Base-by-base conservation (phyloP, 2,797 vertebrate species). In the Diceros bicornis region DNA sequence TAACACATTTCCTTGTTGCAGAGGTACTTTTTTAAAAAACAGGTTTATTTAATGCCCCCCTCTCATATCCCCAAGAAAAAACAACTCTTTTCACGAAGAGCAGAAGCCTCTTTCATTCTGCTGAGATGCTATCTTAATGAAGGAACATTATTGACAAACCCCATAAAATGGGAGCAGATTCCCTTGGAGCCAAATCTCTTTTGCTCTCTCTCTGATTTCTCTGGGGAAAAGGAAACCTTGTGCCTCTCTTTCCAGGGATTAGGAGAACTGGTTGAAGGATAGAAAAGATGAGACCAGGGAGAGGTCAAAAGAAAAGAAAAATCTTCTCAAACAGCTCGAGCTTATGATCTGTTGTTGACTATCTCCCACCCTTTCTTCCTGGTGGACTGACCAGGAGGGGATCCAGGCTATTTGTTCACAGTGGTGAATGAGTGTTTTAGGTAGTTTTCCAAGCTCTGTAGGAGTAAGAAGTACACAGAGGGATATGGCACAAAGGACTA, bases 1-100 rank as follows among this genome's bases (percentile, higher is more conserved):
- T 99, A 98, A 99, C 98, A 98, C 97, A 98, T 98, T 98, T 98
- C 98, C 98, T 98, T 96, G 95, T 97, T 98, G 96, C 97, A 96
- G 97, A 98, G 98, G 97, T 97, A 96, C 98, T 97, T 98, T 97
- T 97, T 82, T 41, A 83, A 98, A 98, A 98, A 98, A 97, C 97
- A 98, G 98, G 97, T 98, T 98, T 98, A 98, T 98, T 98, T 98
- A 97, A 98, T 97, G 94, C 96, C 97, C 97, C 97, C 86, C 89
- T 41, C 37, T 9, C 61, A n/a, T n/a, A 27, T 37, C 74, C 92
- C 82, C 93, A 82, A 95, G 96, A 90, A 96, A 93, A 98, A 97
- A 86, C 91, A 96, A 89, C 62, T 86, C 96, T 95, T 94, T 93
- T 93, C 18, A 23, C 21, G 6, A 91, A 97, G 3, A 95, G 96